A percentile compares a stretch with the other conserved stretches of the same genome.
Conservation (phyloP, 2,113 vertebrate species). For the Catharus fuscescens region DNA sequence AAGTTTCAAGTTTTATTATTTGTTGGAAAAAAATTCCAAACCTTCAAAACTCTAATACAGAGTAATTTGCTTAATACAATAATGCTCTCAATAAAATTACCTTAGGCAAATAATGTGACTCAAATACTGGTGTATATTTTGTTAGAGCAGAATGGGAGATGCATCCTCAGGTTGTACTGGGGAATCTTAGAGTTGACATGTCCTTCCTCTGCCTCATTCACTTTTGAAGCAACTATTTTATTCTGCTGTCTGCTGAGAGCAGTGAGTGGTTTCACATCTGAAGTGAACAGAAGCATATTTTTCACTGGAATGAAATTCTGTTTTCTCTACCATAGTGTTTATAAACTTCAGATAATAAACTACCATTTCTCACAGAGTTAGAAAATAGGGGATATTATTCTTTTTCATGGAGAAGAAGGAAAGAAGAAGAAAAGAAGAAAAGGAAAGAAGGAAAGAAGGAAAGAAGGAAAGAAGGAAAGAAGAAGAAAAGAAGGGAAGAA, state of each 20-base stretch:
- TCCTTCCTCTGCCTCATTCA: neutral
- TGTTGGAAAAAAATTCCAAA: neutral
- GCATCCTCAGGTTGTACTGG: neutral
- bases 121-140: neutral
- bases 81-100: neutral
- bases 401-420: neutral
- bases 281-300: conserved; percentile 13
- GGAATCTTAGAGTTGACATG: neutral
- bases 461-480: too few species aligned
- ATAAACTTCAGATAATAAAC: neutral
- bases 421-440: too few species aligned
- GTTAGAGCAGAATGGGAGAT: neutral
- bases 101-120: neutral
- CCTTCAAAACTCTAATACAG: neutral
- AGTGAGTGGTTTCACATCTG: neutral
- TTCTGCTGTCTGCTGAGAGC: neutral
- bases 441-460: too few species aligned
- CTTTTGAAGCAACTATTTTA: neutral
- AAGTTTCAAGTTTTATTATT: neutral
- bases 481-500: too few species aligned
- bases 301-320: conserved; percentile 28
- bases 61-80: neutral
- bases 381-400: neutral
- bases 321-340: neutral
- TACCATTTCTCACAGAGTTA: neutral